These are phyloP conservation scores for Drosophila pseudoobscura DNA, from an alignment of 1,140 invertebrate genomes.

Conservation along the genomic window DNA sequence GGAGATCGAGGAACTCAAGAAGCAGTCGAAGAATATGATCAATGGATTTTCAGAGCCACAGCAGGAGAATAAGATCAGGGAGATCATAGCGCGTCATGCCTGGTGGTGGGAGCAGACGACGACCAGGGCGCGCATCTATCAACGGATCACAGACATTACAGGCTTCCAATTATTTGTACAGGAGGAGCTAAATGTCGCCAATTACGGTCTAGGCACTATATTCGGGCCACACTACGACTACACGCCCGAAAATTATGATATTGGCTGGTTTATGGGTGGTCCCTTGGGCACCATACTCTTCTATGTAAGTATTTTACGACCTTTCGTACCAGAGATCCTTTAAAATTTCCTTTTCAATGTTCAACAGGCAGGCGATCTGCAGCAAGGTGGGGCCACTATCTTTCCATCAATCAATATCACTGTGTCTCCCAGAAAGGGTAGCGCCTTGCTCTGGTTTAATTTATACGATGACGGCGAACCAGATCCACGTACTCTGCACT, in stretches of 20 bases:
- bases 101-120: constrained; percentile 86
- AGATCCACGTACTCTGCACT: constrained; percentile 95
- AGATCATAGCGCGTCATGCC: constrained; percentile 19
- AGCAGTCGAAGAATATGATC: constrained; percentile 91
- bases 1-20: constrained; percentile 94
- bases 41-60: constrained; percentile 94
- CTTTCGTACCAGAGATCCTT: too few species aligned
- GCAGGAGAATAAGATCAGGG: constrained; percentile 84
- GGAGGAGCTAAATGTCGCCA: constrained; percentile 86
- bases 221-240: constrained; percentile 86
- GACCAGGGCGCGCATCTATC: constrained; percentile 88
- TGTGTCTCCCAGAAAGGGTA: constrained; percentile 92
- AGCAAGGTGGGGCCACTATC: constrained; percentile 96
- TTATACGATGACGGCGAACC: constrained; percentile 92
- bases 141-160: constrained; percentile 90
- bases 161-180: constrained; percentile 83
- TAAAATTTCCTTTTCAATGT: neutral
- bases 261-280: constrained; percentile 36
- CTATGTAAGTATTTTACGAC: constrained; percentile 33
- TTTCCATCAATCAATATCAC: constrained; percentile 87
- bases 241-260: constrained; percentile 76
- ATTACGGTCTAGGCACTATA: constrained; percentile 88
- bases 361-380: constrained; percentile 94
- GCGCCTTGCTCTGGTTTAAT: constrained; percentile 97
- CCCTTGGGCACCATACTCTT: constrained; percentile 49